A percentile compares a stretch with the other conserved stretches of the same genome.
These are phyloP conservation scores for Plecturocebus donacophilus DNA, from an alignment of 2,113 vertebrate genomes.

Conservation along the genomic window DNA sequence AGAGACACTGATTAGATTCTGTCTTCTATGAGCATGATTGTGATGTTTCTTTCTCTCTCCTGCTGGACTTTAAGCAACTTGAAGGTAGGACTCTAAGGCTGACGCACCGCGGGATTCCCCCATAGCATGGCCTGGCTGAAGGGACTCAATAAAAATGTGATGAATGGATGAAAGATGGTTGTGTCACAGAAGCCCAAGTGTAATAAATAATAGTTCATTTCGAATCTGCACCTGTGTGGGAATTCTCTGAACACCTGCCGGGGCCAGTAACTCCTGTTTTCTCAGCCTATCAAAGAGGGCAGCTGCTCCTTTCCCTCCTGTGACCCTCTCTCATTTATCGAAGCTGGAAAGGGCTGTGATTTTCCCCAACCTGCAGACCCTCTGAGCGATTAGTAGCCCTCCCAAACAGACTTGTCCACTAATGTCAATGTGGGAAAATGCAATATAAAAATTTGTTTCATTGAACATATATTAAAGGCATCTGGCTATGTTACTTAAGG, in stretches of 20 bases:
- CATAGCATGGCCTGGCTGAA: rapidly evolving
- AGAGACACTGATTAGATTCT: not conserved
- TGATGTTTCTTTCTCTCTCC: not conserved
- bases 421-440: not conserved
- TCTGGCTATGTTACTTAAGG: not conserved
- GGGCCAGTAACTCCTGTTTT: not conserved
- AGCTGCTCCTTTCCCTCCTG: not conserved
- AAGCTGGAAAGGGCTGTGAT: not conserved
- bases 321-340: not conserved
- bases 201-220: not conserved
- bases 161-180: conserved; percentile 4
- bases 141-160: not conserved
- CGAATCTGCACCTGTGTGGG: conserved; percentile 63
- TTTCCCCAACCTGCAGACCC: not conserved
- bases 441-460: not conserved
- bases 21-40: not conserved
- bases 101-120: rapidly evolving
- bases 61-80: not conserved
- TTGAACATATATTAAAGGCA: not conserved
- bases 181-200: conserved; percentile 20
- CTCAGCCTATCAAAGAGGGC: not conserved
- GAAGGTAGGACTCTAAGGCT: not conserved
- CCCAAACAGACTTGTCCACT: not conserved
- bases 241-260: not conserved
- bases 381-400: not conserved